Evolutionary conservation across 2,797 vertebrate genomes (phyloP).

Genomic region (Cephalopachus bancanus): DNA sequence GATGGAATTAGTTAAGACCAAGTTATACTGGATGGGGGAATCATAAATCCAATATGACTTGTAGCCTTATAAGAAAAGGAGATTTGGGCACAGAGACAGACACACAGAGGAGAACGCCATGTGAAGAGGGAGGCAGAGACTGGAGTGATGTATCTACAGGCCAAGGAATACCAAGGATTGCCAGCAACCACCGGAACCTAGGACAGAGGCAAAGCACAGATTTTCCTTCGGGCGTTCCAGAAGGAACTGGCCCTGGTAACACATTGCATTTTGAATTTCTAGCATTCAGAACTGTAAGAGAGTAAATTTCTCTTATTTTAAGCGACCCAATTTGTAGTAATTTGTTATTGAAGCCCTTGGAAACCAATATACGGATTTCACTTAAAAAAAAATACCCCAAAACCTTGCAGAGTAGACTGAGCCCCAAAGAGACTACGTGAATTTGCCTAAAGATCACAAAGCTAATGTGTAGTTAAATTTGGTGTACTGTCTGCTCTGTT

Average conservation of each 20-base stretch:
- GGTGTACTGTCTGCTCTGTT: background rate
- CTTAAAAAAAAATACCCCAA: background rate
- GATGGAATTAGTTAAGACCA: background rate
- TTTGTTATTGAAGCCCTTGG: background rate
- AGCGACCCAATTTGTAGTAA: background rate
- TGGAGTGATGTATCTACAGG: background rate
- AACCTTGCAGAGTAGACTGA: background rate
- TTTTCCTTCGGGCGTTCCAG: accelerated
- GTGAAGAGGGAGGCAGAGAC: background rate
- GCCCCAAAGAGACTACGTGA: background rate
- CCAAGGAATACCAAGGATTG: background rate
- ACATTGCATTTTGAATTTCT: background rate
- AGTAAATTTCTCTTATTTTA: background rate
- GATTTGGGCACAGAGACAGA: background rate
- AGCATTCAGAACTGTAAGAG: background rate
- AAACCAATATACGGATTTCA: slow-evolving; percentile 51
- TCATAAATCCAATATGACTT: background rate
- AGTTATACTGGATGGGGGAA: background rate
- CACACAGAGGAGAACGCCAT: accelerated
- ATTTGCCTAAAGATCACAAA: slow-evolving; percentile 52
- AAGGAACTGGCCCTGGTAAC: background rate
- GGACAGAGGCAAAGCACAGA: background rate
- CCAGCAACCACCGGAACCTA: background rate
- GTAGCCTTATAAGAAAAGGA: background rate
- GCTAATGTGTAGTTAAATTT: background rate